Evolutionary conservation across 53 echinoderm and acorn worm species (phyloP), one percentile per base, ranked within the genome.

Genomic region (Mesocentrotus franciscanus): DNA sequence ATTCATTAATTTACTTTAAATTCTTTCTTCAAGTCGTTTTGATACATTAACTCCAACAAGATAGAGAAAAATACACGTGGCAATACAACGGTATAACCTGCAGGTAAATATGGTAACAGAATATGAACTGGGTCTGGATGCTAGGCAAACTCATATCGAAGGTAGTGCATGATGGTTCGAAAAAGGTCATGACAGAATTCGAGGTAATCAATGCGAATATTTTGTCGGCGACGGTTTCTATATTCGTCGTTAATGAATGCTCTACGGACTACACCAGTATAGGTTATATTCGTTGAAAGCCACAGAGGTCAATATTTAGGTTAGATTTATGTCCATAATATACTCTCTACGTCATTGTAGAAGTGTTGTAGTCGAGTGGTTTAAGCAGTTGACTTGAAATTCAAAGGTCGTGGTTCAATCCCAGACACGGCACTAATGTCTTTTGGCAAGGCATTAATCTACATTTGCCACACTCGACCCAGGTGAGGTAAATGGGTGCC

Each of bases 171-270:
- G 81, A 36, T 81, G 42, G 81, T 81, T 81, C 81, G 42, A 42
- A 81, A 81, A 81, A 81, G 81, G 81, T 81, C 81, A 81, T 18
- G 20, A 81, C 18, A 42, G 22, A 81, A 81, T 81, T 81, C 18
- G 20, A 18, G 81, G 9, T 81, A 81, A 81, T 81, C 36, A 81
- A 20, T 42, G 16, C 42, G 81, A 81, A 36, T 81, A 76, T 30
- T 81, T 81, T 17, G 42, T 81, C 81, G 81, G 42, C 81, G 34
- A 16, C 42, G 18, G 81, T 36, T 42, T 15, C 81, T 81, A 81
- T 81, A 39, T 81, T 81, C 42, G 81, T 81, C 81, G 33, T 20
- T 42, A 42, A 81, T 14, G 81, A 39, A 39, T 81, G 81, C 81
- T 42, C 42, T 18, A 42, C 17, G 81, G 81, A 42, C 42, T 42